Evolutionary conservation across 2,888 invertebrate genomes (phyloP), one percentile per base, ranked within the genome.

Genomic region (Apodemia duryi): DNA sequence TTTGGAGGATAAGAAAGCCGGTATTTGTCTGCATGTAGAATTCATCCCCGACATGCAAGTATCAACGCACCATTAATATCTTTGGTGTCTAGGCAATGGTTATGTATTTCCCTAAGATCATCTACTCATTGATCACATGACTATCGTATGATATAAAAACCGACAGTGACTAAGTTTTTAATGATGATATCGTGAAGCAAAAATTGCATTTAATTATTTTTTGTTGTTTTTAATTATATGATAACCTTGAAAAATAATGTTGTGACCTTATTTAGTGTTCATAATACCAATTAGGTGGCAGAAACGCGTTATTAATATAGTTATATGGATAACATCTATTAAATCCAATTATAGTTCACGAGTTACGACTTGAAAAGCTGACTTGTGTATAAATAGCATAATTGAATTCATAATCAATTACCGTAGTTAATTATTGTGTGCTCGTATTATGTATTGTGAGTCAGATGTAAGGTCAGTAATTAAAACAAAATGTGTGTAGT

Each of bases 381-480:
- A 57, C 29, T 60, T 60, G 32, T 35, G 35, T 60, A 35, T 60
- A 32, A 60, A 60, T n/a, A 32, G 57, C 32, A 13, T 60, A 60
- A 60, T 60, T 60, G 57, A 60, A 60, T 60, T 60, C 35, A 60
- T 60, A 60, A 60, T 60, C 32, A 60, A 60, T 60, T 60, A 60
- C 32, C 57, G 57, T 35, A 35, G 57, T 35, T 60, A 60, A 60
- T 60, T 57, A 57, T 32, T 60, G 57, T 60, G 57, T 29, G 35
- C n/a, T 60, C 32, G 32, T 57, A 32, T n/a, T 60, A 60, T 32
- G 57, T 60, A 60, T 60, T 60, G n/a, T 49, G n/a, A 54, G 29
- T 54, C 54, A 54, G 54, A 35, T n/a, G 13, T 29, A 60, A 60
- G 57, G 57, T 60, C 57, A 32, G 13, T 13, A 32, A 60, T 32